phyloP scores from a whole-genome alignment of 2,113 vertebrate species.

The Caloenas nicobarica region DNA sequence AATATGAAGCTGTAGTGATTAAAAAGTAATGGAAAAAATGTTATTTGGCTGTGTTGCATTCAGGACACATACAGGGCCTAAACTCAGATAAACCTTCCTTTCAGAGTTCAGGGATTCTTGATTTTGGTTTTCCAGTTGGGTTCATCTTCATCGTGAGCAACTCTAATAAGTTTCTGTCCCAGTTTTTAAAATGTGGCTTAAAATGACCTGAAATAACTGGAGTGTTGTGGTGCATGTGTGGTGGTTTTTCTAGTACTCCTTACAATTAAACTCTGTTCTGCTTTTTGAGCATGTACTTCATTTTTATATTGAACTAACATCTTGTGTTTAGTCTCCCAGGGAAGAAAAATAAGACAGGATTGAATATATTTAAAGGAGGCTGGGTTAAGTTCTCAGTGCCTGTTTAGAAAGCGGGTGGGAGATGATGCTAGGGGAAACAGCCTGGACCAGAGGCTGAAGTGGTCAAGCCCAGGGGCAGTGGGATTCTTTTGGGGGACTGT shows the following conservation, averaged over 20 bases:
- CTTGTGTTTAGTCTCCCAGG: constrained; percentile 26
- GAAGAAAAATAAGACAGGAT: constrained; percentile 25
- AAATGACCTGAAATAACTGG: not conserved
- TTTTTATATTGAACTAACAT: constrained; percentile 42
- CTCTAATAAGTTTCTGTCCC: too few relatives aligned
- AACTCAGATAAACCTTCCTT: constrained; percentile 19
- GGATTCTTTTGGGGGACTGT: not conserved
- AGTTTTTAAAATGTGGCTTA: too few relatives aligned
- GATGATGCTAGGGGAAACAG: not conserved
- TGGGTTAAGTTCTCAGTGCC: not conserved
- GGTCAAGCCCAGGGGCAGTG: not conserved
- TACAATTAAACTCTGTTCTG: not conserved
- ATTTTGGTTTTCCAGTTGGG: constrained; percentile 32
- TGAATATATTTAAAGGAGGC: not conserved
- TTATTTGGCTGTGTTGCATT: not conserved
- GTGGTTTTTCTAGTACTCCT: not conserved
- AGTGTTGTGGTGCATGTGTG: not conserved
- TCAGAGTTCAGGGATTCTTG: constrained; percentile 55
- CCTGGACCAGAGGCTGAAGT: not conserved
- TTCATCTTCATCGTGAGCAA: constrained; percentile 48
- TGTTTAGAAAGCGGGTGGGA: not conserved
- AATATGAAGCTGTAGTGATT: constrained; percentile 23
- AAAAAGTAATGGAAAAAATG: constrained; percentile 64
- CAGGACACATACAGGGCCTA: not conserved
- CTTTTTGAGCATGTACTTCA: not conserved